Conservation (phyloP, 2,113 vertebrate genomes). For the Euleptes europaea region DNA sequence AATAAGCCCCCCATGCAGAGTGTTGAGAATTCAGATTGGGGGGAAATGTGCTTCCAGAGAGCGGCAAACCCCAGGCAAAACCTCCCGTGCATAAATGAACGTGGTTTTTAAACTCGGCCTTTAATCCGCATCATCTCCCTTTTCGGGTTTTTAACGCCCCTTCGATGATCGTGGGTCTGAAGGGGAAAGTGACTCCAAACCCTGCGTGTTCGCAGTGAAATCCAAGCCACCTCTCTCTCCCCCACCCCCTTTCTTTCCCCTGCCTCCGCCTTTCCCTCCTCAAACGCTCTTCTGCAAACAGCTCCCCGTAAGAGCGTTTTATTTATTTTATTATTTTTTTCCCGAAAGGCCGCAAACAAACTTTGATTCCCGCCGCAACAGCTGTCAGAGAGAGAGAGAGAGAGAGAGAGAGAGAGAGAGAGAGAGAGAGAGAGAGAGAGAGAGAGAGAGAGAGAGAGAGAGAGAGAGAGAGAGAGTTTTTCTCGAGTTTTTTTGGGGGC, state of each 20-base stretch:
- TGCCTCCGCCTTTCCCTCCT: not conserved
- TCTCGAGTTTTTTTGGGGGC: conserved; percentile 72
- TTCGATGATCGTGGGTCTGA: conserved; percentile 37
- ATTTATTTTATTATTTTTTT: not conserved
- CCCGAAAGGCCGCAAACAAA: conserved; percentile 36
- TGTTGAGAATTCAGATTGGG: too few relatives aligned
- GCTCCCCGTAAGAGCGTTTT: not conserved
- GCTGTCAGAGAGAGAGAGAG: conserved; percentile 65
- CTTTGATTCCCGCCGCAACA: conserved; percentile 71
- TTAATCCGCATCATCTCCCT: not conserved
- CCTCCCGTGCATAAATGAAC: too few relatives aligned
- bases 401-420: too few relatives aligned
- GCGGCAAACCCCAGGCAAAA: too few relatives aligned
- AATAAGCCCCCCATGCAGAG: too few relatives aligned
- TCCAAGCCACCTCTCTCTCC: not conserved
- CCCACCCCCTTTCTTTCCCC: too few relatives aligned
- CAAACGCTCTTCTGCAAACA: conserved; percentile 11
- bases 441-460: too few relatives aligned
- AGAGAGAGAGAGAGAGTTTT: conserved; percentile 29
- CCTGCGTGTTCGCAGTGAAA: conserved; percentile 7
- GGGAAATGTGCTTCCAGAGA: too few relatives aligned
- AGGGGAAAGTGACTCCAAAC: conserved; percentile 38
- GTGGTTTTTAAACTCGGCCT: not conserved
- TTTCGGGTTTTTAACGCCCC: not conserved
- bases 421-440: too few relatives aligned